A percentile compares a stretch with the other conserved stretches of the same genome.
These are phyloP conservation scores for Drosophila jambulina DNA, from an alignment of 1,140 invertebrate genomes.

Conservation along the genomic window DNA sequence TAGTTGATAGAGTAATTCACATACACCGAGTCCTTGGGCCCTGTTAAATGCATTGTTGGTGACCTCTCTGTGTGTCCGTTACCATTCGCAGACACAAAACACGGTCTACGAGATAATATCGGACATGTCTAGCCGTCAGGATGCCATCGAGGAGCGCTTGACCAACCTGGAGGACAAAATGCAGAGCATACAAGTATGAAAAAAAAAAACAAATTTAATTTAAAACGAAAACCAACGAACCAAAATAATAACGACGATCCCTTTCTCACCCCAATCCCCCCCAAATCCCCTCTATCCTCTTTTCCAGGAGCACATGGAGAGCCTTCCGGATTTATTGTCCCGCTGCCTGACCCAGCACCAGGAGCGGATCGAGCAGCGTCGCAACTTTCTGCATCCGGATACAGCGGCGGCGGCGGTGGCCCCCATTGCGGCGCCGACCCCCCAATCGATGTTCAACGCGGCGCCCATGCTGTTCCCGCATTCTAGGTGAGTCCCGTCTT, in stretches of 20 bases:
- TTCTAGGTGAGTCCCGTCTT: slow-evolving; percentile 78
- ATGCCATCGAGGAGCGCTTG: slow-evolving; percentile 94
- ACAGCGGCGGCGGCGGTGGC: slow-evolving; percentile 87
- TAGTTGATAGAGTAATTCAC: not conserved
- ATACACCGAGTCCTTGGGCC: not conserved
- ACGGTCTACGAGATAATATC: slow-evolving; percentile 98
- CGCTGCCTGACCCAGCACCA: slow-evolving; percentile 90
- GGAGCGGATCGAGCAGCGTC: slow-evolving; percentile 89
- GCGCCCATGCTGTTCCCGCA: slow-evolving; percentile 85
- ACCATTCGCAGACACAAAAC: slow-evolving; percentile 93
- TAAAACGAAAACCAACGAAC: no score
- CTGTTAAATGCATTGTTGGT: slow-evolving; percentile 9
- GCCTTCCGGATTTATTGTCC: slow-evolving; percentile 92
- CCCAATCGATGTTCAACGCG: slow-evolving; percentile 84
- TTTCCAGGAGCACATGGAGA: slow-evolving; percentile 87
- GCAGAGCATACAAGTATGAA: slow-evolving; percentile 88
- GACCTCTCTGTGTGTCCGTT: slow-evolving; percentile 16
- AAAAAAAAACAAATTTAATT: not conserved
- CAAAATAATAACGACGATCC: not conserved
- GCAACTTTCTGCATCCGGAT: slow-evolving; percentile 94
- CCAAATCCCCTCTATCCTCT: not conserved
- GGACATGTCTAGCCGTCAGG: slow-evolving; percentile 96
- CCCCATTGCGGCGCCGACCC: slow-evolving; percentile 79
- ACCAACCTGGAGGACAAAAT: slow-evolving; percentile 95
- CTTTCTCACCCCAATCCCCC: no score